Evolutionary conservation across 2,888 invertebrate genomes (phyloP).

Genomic region (Trisateles emortualis): DNA sequence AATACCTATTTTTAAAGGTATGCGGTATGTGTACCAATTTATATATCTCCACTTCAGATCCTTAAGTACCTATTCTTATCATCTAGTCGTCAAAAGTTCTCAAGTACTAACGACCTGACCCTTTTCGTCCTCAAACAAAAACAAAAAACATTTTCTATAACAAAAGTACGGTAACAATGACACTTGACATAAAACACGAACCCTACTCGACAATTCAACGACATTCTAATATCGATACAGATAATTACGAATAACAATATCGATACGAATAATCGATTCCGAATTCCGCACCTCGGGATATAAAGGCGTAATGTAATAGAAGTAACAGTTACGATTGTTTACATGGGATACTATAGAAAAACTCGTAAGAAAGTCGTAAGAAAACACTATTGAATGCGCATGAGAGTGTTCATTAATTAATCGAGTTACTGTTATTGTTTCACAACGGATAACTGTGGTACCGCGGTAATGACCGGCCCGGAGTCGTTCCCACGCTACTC

Average conservation of each 20-base stretch:
- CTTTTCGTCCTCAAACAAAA: background rate
- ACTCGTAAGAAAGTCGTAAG: slow-evolving; percentile 22
- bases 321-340: slow-evolving; percentile 32
- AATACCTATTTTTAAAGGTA: no score
- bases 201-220: slow-evolving; percentile 16
- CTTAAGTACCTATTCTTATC: no score
- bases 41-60: no score
- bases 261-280: slow-evolving; percentile 16
- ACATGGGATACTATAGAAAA: slow-evolving; percentile 29
- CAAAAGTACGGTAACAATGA: slow-evolving; percentile 32
- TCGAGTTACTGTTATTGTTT: slow-evolving; percentile 51
- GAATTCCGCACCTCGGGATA: background rate
- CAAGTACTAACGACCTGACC: background rate
- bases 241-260: slow-evolving; percentile 26
- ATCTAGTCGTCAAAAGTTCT: background rate
- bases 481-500: slow-evolving; percentile 56
- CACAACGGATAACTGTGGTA: slow-evolving; percentile 48
- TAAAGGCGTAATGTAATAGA: slow-evolving; percentile 6
- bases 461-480: slow-evolving; percentile 49
- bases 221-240: slow-evolving; percentile 19
- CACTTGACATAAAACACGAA: slow-evolving; percentile 35
- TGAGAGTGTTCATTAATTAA: slow-evolving; percentile 51
- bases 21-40: no score
- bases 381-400: slow-evolving; percentile 47
- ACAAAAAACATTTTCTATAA: slow-evolving; percentile 23